A percentile compares a stretch with the other conserved stretches of the same genome.
phyloP scores from a whole-genome alignment of 1,140 invertebrate genomes.

The Dysdera silvatica region DNA sequence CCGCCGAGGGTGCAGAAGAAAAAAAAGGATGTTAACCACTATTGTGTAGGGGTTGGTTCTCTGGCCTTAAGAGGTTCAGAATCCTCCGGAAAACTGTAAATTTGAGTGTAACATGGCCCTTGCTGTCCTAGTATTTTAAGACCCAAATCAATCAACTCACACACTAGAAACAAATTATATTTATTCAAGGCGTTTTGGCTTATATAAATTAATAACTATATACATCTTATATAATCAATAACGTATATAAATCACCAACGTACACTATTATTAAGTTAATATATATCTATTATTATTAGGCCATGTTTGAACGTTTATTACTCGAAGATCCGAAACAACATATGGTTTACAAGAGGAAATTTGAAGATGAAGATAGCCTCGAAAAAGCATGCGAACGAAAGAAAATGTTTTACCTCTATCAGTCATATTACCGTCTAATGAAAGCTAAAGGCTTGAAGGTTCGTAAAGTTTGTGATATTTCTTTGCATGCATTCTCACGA shows the following conservation, averaged over 20 bases:
- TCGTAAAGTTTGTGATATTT: not conserved
- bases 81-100: no score
- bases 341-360: slow-evolving; percentile 33
- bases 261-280: slow-evolving; percentile 47
- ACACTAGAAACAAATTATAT: not conserved
- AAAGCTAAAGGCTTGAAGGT: slow-evolving; percentile 18
- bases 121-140: not conserved
- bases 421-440: slow-evolving; percentile 34
- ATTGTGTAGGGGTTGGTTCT: no score
- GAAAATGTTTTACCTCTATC: slow-evolving; percentile 38
- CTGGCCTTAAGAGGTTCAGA: no score
- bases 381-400: slow-evolving; percentile 32
- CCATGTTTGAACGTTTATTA: slow-evolving; percentile 69
- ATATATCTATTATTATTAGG: slow-evolving; percentile 55
- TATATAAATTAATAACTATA: not conserved
- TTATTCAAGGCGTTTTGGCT: not conserved
- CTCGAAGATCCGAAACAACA: slow-evolving; percentile 47
- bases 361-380: slow-evolving; percentile 42
- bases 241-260: slow-evolving; percentile 33
- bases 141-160: not conserved
- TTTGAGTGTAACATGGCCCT: not conserved
- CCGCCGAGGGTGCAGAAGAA: no score
- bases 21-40: no score
- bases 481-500: not conserved
- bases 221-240: not conserved